Conservation (phyloP, 1,140 invertebrate genomes). For the Drosophila pallidifrons region DNA sequence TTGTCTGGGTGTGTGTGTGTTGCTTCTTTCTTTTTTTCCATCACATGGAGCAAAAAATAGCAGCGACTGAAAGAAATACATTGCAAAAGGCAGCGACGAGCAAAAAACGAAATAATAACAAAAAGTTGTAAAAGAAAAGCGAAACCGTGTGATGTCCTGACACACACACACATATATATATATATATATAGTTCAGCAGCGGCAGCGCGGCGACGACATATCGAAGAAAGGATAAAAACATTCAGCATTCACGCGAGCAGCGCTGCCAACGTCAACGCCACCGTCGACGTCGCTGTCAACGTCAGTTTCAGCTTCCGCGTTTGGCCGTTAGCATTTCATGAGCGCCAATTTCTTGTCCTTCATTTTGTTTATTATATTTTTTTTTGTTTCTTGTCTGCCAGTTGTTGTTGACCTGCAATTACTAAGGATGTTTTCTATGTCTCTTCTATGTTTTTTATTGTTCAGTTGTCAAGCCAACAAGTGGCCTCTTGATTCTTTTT, state of each 20-base stretch:
- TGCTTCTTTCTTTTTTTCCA: conserved; percentile 14
- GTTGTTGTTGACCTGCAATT: conserved; percentile 37
- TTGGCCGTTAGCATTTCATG: conserved; percentile 73
- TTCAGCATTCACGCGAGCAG: conserved; percentile 46
- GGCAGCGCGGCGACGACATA: conserved; percentile 64
- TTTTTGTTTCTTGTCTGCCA: conserved; percentile 17
- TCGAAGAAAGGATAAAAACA: conserved; percentile 81
- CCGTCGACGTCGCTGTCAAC: conserved; percentile 33
- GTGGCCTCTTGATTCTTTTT: conserved; percentile 13
- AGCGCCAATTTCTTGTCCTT: conserved; percentile 80
- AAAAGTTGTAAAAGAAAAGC: conserved; percentile 83
- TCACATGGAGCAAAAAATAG: conserved; percentile 77
- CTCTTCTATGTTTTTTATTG: conserved; percentile 40
- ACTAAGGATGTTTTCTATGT: conserved; percentile 47
- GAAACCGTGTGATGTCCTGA: conserved; percentile 81
- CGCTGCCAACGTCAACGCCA: conserved; percentile 32
- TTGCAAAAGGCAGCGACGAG: conserved; percentile 68
- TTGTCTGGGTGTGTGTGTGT: conserved; percentile 54
- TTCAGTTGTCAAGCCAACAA: conserved; percentile 7
- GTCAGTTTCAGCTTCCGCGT: conserved; percentile 30
- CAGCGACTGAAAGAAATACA: conserved; percentile 81
- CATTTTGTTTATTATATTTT: conserved; percentile 78
- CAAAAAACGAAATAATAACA: conserved; percentile 83
- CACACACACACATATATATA: conserved; percentile 29
- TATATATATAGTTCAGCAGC: conserved; percentile 23